Base-by-base conservation (phyloP, 2,113 vertebrate species). In the Otis tarda region DNA sequence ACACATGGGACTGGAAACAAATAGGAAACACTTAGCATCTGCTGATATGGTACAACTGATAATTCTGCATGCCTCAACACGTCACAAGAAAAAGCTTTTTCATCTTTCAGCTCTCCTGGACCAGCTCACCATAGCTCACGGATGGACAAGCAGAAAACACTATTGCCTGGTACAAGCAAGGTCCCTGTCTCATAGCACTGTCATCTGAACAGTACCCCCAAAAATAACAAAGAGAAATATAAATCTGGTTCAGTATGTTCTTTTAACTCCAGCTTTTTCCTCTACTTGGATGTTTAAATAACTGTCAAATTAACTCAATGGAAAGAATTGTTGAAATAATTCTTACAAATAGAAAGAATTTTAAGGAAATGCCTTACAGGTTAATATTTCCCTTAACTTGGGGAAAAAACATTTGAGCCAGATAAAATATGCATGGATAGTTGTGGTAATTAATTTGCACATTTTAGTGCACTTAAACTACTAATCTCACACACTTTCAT, bases 391-490 rank as follows among this genome's bases (percentile, higher is more conserved):
- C 55, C 59, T 80, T 81, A 78, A 85, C 64, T 28, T 65, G 24
- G 52, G n/a, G 16, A 14, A n/a, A 18, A 35, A 2, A 10, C 28
- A 21, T 53, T 91, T 69, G 77, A 95, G 83, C 74, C 6, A 12
- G 64, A 63, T 15, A 6, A 93, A 92, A 61, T 77, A 90, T 21
- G 75, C 71, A 43, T 12, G 67, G 87, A 5, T 63, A 77, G 77
- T 60, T 22, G 37, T 82, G 59, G 83, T 92, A 97, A 97, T 97
- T 97, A 95, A 96, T 96, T 95, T 94, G 92, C 67, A 87, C 37
- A 22, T 82, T 96, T 94, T 85, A 93, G 90, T 86, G 91, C 94
- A 92, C 90, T 95, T 94, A 94, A 94, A 93, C 57, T 69, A 93
- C 57, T 69, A 89, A 95, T 92, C 93, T 92, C 39, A 37, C 80